phyloP scores from a whole-genome alignment of 2,113 vertebrate genomes.

The Nothocercus julius region DNA sequence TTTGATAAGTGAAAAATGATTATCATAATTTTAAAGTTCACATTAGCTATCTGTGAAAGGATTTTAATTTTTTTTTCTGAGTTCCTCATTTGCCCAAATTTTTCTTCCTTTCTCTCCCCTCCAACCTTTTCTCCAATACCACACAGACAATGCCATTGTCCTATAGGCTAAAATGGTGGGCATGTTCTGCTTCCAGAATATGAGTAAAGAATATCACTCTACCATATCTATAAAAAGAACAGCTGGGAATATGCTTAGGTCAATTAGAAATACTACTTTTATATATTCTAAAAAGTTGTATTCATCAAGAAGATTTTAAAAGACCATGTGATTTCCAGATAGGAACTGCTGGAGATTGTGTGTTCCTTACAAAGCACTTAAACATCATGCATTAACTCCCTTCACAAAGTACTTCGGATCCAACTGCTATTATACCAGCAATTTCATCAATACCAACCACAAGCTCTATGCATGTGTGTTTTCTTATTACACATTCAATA shows the following conservation, averaged over 20 bases:
- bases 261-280: not conserved
- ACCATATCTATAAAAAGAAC: fast-evolving
- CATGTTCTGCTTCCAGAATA: not conserved
- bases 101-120: not conserved
- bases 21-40: not conserved
- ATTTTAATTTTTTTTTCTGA: not conserved
- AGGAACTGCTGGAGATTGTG: not conserved
- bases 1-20: not conserved
- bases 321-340: not conserved
- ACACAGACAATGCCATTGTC: not conserved
- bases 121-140: not conserved
- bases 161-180: not conserved
- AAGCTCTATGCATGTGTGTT: not conserved
- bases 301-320: not conserved
- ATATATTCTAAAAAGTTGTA: not conserved
- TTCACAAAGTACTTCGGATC: not conserved
- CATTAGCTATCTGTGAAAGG: not conserved
- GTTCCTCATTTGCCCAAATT: not conserved
- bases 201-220: not conserved
- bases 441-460: not conserved
- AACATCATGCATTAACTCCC: not conserved
- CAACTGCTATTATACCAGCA: not conserved
- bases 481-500: not conserved
- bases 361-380: not conserved
- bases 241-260: not conserved